Percentiles rank a stretch among this genome's conserved stretches.
phyloP scores from a whole-genome alignment of 1,140 invertebrate species.

The Himalopsyche phryganea region DNA sequence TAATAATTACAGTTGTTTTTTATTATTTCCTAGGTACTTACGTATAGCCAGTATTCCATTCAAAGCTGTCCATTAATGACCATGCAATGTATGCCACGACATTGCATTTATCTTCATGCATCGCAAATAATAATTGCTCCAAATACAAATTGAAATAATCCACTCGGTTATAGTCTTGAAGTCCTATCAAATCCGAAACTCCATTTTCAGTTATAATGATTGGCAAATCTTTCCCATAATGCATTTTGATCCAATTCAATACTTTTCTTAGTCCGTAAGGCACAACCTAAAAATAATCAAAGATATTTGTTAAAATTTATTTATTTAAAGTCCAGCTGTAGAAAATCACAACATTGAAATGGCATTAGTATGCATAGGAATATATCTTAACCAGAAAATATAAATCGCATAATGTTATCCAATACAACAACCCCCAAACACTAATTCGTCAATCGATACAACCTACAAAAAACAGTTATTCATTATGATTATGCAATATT shows the following conservation, averaged over 20 bases:
- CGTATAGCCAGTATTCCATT: slow-evolving; percentile 53
- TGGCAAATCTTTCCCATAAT: slow-evolving; percentile 62
- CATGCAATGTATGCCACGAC: slow-evolving; percentile 68
- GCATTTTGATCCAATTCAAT: slow-evolving; percentile 65
- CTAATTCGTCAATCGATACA: too few species aligned
- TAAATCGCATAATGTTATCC: too few species aligned
- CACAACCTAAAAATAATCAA: slow-evolving; percentile 4
- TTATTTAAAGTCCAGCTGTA: too few species aligned
- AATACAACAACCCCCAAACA: too few species aligned
- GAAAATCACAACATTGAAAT: slow-evolving; percentile 3
- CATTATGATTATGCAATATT: too few species aligned
- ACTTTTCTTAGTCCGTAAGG: slow-evolving; percentile 57
- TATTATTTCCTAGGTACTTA: slow-evolving; percentile 8
- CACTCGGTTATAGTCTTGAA: slow-evolving; percentile 52
- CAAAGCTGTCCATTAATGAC: slow-evolving; percentile 74
- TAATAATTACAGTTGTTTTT: too few species aligned
- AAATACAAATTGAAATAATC: slow-evolving; percentile 64
- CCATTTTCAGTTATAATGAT: slow-evolving; percentile 77
- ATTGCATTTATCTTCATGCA: slow-evolving; percentile 61
- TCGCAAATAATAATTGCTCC: slow-evolving; percentile 43
- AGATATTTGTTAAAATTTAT: too few species aligned
- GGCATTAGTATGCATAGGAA: too few species aligned
- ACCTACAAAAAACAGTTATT: too few species aligned
- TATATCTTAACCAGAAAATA: too few species aligned
- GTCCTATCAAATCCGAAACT: slow-evolving; percentile 39